Evolutionary conservation across 2,113 vertebrate species (phyloP).

Genomic region (Spilogale gracilis): DNA sequence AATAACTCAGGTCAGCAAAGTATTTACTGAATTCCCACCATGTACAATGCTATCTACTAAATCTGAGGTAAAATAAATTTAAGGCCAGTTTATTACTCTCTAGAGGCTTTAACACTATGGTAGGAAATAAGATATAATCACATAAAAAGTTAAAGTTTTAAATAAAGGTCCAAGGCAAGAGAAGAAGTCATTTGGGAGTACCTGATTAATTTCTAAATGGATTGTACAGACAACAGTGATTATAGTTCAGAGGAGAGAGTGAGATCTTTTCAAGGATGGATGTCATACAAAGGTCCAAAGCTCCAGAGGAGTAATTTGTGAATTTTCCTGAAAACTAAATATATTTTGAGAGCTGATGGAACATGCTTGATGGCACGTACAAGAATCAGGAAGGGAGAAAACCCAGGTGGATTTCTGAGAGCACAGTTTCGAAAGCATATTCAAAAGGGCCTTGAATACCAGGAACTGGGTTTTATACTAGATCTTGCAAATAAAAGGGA

Average conservation of each 20-base stretch:
- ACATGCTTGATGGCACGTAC: not conserved
- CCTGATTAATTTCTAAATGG: slow-evolving; percentile 5
- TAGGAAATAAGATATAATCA: not conserved
- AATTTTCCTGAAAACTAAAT: slow-evolving; percentile 7
- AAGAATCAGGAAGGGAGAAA: not conserved
- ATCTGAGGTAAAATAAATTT: slow-evolving; percentile 51
- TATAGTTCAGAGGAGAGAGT: not conserved
- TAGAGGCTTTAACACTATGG: not conserved
- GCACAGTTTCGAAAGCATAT: not conserved
- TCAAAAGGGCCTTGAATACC: not conserved
- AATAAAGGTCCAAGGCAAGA: slow-evolving; percentile 10
- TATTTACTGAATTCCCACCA: slow-evolving; percentile 30
- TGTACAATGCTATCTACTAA: not conserved
- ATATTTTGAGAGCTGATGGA: not conserved
- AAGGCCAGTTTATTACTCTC: not conserved
- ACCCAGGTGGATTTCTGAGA: not conserved
- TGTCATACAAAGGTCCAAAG: not conserved
- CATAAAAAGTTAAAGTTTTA: slow-evolving; percentile 4
- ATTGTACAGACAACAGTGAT: not conserved
- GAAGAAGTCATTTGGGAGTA: not conserved
- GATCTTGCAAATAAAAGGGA: not conserved
- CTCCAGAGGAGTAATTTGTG: not conserved
- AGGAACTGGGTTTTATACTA: not conserved
- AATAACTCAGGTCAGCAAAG: not conserved
- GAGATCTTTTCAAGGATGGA: not conserved